Evolutionary conservation across 2,113 vertebrate genomes (phyloP), one percentile per base, ranked within the genome.

Genomic region (Engystomops pustulosus): DNA sequence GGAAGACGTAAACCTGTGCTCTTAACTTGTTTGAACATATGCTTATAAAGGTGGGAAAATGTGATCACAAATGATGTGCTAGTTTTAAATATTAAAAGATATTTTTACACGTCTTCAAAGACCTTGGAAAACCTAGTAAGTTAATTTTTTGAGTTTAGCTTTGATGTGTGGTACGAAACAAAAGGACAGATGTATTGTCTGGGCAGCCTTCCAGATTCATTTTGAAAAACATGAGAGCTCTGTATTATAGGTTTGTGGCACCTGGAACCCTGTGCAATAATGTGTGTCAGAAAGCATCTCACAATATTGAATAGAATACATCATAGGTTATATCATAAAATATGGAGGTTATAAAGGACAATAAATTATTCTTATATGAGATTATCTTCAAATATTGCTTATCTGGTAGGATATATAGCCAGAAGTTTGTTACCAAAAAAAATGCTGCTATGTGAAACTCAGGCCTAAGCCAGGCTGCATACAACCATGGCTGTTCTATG

Each of bases 91-190:
- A 41, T 81, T 38, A 49, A 67, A 75, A 47, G 34, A 62, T 49
- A 77, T 77, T 77, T 77, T 84, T 84, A 84, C 55, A 84, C 71
- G 49, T 77, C 82, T 84, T 77, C 72, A 84, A 84, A 84, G 82
- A 51, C 45, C 15, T 69, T 77, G n/a, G 49, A 27, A 68, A 68
- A 77, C 71, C 71, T 65, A 47, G 55, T 51, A 83, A 67, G 60
- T 76, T 75, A 67, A 77, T 72, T 74, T 36, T 58, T 55, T 58
- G 49, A 30, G 68, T 74, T 72, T 32, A 55, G 30, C 82, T 84
- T 84, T 84, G 82, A 84, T 53, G 82, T 84, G 34, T 36, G 72
- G 45, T 51, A 30, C 78, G 47, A 77, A 84, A 55, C 72, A 49
- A 55, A 68, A 67, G 82, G 82, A 77, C 82, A 84, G 72, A 84